phyloP scores from a whole-genome alignment of 2,888 invertebrate genomes.

The Troides aeacus region DNA sequence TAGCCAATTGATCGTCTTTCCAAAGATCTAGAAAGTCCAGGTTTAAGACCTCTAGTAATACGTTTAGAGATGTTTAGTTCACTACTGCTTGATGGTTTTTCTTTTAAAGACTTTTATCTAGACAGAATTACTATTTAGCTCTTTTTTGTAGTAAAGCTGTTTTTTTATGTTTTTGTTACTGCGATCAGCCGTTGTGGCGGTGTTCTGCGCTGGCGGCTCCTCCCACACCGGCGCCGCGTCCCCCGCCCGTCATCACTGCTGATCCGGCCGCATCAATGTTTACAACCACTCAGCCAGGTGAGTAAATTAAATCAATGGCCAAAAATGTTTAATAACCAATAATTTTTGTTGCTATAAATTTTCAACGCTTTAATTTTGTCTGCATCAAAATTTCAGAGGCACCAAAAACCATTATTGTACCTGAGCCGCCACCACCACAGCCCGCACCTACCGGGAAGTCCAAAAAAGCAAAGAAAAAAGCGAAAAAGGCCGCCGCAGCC shows the following conservation, averaged over 20 bases:
- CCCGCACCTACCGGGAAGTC: conserved; percentile 51
- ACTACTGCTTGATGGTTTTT: too few species aligned
- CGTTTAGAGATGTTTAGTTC: too few species aligned
- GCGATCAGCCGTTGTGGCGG: conserved; percentile 66
- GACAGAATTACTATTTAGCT: too few species aligned
- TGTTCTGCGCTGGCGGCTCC: conserved; percentile 54
- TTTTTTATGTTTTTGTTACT: not conserved
- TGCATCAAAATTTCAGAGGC: conserved; percentile 49
- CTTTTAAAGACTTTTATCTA: too few species aligned
- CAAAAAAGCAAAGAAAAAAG: conserved; percentile 74
- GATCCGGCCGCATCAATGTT: conserved; percentile 63
- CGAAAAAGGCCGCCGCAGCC: conserved; percentile 66
- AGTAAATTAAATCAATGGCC: not conserved
- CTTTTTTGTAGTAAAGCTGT: too few species aligned
- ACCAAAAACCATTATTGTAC: conserved; percentile 54
- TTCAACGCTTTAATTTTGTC: not conserved
- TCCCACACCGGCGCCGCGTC: conserved; percentile 66
- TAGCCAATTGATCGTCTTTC: too few species aligned
- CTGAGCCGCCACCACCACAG: conserved; percentile 49
- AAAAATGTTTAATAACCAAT: not conserved
- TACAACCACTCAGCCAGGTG: conserved; percentile 49
- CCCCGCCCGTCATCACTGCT: conserved; percentile 70
- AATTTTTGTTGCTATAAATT: too few species aligned
- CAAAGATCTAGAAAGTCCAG: too few species aligned
- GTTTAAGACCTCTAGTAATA: too few species aligned